These are phyloP conservation scores for Pelobates fuscus DNA, from an alignment of 2,113 vertebrate genomes.

Conservation along the genomic window DNA sequence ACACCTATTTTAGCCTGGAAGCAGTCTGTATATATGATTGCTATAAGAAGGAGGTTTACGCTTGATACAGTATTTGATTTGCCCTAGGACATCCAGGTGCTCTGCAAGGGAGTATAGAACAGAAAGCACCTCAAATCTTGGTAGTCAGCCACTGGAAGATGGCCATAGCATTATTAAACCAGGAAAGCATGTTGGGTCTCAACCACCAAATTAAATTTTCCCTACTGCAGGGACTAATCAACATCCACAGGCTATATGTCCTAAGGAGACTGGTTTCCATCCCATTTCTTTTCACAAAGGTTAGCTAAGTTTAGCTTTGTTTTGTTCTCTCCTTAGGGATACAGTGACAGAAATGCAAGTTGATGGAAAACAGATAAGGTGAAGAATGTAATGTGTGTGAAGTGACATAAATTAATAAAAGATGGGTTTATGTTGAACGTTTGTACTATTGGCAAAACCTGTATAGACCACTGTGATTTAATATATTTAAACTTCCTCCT, in stretches of 20 bases:
- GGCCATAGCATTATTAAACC: slow-evolving; percentile 93
- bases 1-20: slow-evolving; percentile 69
- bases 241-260: slow-evolving; percentile 68
- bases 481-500: slow-evolving; percentile 52
- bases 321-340: slow-evolving; percentile 74
- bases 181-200: slow-evolving; percentile 81
- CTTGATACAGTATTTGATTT: slow-evolving; percentile 79
- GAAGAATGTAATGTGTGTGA: slow-evolving; percentile 62
- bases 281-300: slow-evolving; percentile 56
- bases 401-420: slow-evolving; percentile 69
- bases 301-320: slow-evolving; percentile 71
- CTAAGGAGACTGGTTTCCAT: slow-evolving; percentile 66
- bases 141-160: slow-evolving; percentile 84
- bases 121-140: slow-evolving; percentile 78
- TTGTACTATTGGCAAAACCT: slow-evolving; percentile 49
- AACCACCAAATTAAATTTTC: slow-evolving; percentile 82
- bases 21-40: slow-evolving; percentile 71
- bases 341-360: slow-evolving; percentile 68
- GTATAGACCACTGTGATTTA: slow-evolving; percentile 48
- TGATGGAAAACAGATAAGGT: slow-evolving; percentile 74
- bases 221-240: slow-evolving; percentile 76
- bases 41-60: slow-evolving; percentile 81
- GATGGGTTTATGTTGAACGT: slow-evolving; percentile 60
- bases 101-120: slow-evolving; percentile 80
- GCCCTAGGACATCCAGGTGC: slow-evolving; percentile 88